Evolutionary conservation across 2,888 invertebrate species (phyloP), one percentile per base, ranked within the genome.

Genomic region (Antheraea assamensis): DNA sequence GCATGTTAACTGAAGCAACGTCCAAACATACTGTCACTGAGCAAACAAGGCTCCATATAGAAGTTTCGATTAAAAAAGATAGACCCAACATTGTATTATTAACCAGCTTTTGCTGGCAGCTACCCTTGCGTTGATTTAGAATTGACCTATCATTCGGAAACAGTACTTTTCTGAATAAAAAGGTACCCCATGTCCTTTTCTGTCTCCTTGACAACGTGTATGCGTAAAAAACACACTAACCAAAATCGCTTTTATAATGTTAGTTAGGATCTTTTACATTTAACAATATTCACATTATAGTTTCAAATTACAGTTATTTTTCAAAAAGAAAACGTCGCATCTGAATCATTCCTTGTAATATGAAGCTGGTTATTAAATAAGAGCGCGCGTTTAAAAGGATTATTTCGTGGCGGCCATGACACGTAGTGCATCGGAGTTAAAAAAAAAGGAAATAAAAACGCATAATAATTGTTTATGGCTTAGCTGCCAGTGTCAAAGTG

Each of bases 401-500:
- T 94, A 94, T 86, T 89, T 82, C 83, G 78, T 78, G 84, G 86
- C 90, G 86, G 87, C 90, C 92, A 89, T 91, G 92, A 92, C 92
- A 92, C 86, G 83, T 91, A 92, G 88, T 87, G 83, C 85, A 83
- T 84, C 78, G 81, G 52, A 52, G 58, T 66, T 58, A 24, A 71
- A 71, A 74, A 66, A 74, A 71, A 85, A 83, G 80, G 86, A 90
- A 90, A 87, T 88, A 61, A 61, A 61, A 61, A 61, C 61, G 82
- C 87, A 88, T 90, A 92, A 90, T 90, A 89, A 90, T 91, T 91
- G 91, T 89, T 87, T 86, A 81, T 82, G 92, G 94, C 94, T 94
- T 93, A 94, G 91, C 91, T 92, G 92, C 90, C 94, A 92, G 94
- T 92, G 94, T 94, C 94, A 94, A 94, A 93, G 94, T 94, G 94